Percentiles rank a stretch among this genome's conserved stretches.
Conservation (phyloP, 1,140 invertebrate genomes). For the Habropoda laboriosa region DNA sequence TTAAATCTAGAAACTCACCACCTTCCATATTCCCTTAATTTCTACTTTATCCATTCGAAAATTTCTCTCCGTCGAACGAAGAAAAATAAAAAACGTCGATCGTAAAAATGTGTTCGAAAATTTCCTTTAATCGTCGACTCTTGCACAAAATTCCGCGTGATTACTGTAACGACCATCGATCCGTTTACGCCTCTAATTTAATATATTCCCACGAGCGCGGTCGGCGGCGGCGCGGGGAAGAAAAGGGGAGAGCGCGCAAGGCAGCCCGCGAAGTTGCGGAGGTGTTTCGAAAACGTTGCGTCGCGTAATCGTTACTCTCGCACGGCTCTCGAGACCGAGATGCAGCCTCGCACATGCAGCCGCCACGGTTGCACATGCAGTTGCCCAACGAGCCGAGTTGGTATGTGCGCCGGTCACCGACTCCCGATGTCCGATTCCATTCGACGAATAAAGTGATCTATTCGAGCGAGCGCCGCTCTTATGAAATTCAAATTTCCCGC, state of each 20-base stretch:
- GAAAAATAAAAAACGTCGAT: too few species aligned
- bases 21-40: too few species aligned
- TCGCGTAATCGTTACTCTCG: constrained; percentile 42
- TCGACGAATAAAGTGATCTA: constrained; percentile 17
- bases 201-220: constrained; percentile 35
- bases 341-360: constrained; percentile 26
- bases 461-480: not conserved
- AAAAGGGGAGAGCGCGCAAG: constrained; percentile 2
- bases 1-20: too few species aligned
- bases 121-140: not conserved
- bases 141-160: not conserved
- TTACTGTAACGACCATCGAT: constrained; percentile 1
- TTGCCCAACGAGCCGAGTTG: constrained; percentile 62
- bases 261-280: constrained; percentile 19
- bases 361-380: constrained; percentile 36
- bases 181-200: constrained; percentile 47
- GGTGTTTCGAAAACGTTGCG: constrained; percentile 53
- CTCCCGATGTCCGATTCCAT: constrained; percentile 46
- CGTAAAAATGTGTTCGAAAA: not conserved
- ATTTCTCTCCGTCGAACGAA: too few species aligned
- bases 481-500: constrained; percentile 7
- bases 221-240: constrained; percentile 11
- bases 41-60: too few species aligned
- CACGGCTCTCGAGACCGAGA: constrained; percentile 1
- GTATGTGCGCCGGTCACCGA: constrained; percentile 70